phyloP scores from a whole-genome alignment of 2,113 vertebrate genomes.

The Heteronetta atricapilla region DNA sequence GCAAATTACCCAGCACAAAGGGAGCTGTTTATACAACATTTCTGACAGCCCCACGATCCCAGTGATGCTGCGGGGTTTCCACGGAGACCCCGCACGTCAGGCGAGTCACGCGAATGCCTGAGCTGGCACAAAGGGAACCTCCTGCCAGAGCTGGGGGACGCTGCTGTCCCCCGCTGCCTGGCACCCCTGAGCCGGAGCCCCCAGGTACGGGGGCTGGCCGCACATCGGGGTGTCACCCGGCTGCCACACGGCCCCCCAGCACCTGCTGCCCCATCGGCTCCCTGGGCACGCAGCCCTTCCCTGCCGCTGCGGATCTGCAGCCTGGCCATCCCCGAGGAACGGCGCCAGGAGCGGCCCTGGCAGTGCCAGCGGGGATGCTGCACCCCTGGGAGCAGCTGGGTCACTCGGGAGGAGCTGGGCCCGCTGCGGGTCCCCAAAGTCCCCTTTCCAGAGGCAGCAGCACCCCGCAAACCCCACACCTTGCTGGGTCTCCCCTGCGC shows the following conservation, averaged over 20 bases:
- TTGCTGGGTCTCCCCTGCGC: fast-evolving
- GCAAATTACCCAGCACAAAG: conserved; percentile 66
- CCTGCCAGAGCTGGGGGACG: not conserved
- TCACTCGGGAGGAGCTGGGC: not conserved
- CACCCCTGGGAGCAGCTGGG: not conserved
- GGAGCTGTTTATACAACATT: conserved; percentile 66
- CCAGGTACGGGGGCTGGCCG: not conserved
- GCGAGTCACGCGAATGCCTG: not conserved
- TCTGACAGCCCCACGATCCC: conserved; percentile 33
- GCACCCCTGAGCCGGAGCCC: not conserved
- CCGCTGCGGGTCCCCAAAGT: not conserved
- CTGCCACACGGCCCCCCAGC: not conserved
- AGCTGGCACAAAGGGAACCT: conserved; percentile 36
- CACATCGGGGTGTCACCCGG: fast-evolving
- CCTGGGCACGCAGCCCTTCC: not conserved
- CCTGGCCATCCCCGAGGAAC: not conserved
- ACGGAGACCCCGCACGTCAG: conserved; percentile 52
- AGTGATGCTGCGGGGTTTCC: conserved; percentile 58
- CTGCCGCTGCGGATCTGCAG: fast-evolving
- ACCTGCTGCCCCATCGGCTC: not conserved
- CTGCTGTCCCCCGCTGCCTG: not conserved
- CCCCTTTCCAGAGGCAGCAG: not conserved
- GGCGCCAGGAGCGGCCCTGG: not conserved
- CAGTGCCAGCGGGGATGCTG: not conserved
- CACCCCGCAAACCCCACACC: not conserved